A percentile compares a stretch with the other conserved stretches of the same genome.
These are phyloP conservation scores for Erannis defoliaria DNA, from an alignment of 2,888 invertebrate genomes.

Conservation along the genomic window DNA sequence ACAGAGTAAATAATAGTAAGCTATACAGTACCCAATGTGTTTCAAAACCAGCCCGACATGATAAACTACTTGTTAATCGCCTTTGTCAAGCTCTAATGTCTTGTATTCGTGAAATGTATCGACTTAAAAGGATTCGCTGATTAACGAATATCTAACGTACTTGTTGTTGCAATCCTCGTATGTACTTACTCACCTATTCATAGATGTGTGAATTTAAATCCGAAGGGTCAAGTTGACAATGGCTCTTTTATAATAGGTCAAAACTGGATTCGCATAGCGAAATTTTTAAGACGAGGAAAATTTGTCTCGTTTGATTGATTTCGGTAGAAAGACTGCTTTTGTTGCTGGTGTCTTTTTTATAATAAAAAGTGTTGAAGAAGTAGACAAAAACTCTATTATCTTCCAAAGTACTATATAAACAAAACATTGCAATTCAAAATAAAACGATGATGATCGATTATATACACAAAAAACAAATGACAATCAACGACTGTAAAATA, in stretches of 20 bases:
- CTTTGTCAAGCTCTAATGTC: constrained; percentile 70
- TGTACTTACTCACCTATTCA: not conserved
- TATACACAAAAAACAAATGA: too few relatives aligned
- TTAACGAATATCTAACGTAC: constrained; percentile 47
- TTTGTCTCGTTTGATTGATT: constrained; percentile 27
- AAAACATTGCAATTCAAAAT: too few relatives aligned
- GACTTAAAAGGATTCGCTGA: constrained; percentile 66
- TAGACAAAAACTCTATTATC: too few relatives aligned
- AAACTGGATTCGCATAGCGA: constrained; percentile 44
- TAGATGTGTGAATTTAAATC: constrained; percentile 50
- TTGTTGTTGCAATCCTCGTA: constrained; percentile 28
- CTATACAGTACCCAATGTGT: constrained; percentile 22
- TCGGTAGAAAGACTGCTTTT: constrained; percentile 9
- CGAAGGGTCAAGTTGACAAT: constrained; percentile 50
- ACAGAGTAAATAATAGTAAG: constrained; percentile 25
- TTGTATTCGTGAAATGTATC: constrained; percentile 64
- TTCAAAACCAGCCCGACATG: constrained; percentile 59
- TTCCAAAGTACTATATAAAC: too few relatives aligned
- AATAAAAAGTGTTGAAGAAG: not conserved
- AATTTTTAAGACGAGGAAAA: constrained; percentile 17
- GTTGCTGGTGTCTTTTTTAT: not conserved
- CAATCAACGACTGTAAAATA: too few relatives aligned
- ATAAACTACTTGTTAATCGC: constrained; percentile 79
- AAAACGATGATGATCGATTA: too few relatives aligned
- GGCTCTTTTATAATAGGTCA: constrained; percentile 48